A percentile compares a stretch with the other conserved stretches of the same genome.
phyloP scores from a whole-genome alignment of 2,888 invertebrate genomes.

The Andrena dorsata region DNA sequence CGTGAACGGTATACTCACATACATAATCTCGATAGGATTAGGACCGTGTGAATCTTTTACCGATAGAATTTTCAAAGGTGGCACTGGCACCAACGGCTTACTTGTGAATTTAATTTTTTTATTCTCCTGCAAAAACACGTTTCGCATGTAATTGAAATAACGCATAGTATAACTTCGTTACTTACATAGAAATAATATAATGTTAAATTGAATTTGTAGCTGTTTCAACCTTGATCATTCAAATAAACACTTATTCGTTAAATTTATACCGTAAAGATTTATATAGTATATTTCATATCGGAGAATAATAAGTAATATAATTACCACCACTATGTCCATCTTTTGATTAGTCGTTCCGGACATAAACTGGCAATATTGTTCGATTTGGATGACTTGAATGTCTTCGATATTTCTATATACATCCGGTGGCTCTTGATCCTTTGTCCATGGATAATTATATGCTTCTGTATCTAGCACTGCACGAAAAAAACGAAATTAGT shows the following conservation, averaged over 20 bases:
- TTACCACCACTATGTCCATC: slow-evolving; percentile 24
- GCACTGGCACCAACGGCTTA: slow-evolving; percentile 53
- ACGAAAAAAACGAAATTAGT: slow-evolving; percentile 16
- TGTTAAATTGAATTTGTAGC: too few species aligned
- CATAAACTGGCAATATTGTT: slow-evolving; percentile 90
- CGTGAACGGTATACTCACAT: slow-evolving; percentile 79
- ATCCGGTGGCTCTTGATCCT: slow-evolving; percentile 89
- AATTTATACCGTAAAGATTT: background rate
- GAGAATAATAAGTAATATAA: background rate
- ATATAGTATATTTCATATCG: background rate
- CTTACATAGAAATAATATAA: too few species aligned
- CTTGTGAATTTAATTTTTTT: slow-evolving; percentile 34
- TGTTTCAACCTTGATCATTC: too few species aligned
- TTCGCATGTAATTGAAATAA: background rate
- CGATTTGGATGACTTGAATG: slow-evolving; percentile 89
- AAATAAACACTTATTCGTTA: background rate
- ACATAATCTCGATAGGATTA: slow-evolving; percentile 77
- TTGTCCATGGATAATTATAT: slow-evolving; percentile 85
- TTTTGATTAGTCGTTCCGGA: background rate
- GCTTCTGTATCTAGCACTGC: slow-evolving; percentile 70
- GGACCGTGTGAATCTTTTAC: slow-evolving; percentile 71
- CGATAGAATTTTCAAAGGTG: slow-evolving; percentile 67
- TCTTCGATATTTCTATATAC: slow-evolving; percentile 87
- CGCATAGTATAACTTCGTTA: too few species aligned
- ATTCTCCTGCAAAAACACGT: slow-evolving; percentile 34